These are phyloP conservation scores for Lasiurus cinereus DNA, from an alignment of 2,113 vertebrate species.

Conservation along the genomic window DNA sequence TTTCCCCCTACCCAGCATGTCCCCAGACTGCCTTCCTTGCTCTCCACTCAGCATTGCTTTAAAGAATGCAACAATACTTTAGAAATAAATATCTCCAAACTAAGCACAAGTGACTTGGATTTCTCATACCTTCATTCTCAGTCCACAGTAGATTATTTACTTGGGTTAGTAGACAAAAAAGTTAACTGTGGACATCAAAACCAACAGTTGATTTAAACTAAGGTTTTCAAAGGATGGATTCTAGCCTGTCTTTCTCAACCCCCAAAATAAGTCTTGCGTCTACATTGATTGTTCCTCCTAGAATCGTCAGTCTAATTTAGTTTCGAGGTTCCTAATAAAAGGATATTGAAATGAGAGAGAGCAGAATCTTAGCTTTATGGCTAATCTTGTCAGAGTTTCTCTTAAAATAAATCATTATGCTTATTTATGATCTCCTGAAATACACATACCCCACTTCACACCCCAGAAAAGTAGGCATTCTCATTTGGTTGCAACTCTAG, in stretches of 20 bases:
- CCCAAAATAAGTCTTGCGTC: background rate
- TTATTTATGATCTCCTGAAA: background rate
- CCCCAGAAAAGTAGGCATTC: background rate
- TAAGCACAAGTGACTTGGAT: background rate
- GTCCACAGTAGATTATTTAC: background rate
- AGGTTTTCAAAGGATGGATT: background rate
- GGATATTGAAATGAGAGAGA: background rate
- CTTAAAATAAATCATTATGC: background rate
- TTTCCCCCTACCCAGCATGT: background rate
- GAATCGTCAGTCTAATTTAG: background rate
- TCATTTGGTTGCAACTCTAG: background rate
- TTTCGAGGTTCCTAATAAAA: background rate
- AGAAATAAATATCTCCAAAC: background rate
- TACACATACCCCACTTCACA: background rate
- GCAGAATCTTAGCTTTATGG: background rate
- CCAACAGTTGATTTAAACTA: background rate
- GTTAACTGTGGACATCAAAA: background rate
- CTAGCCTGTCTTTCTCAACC: background rate
- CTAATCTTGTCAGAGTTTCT: background rate
- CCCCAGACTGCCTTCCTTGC: background rate
- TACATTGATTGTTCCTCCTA: background rate
- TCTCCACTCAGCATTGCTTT: background rate
- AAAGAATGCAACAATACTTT: constrained; percentile 21
- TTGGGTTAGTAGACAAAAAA: background rate
- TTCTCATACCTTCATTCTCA: background rate